A percentile compares a stretch with the other conserved stretches of the same genome.
These are phyloP conservation scores for Tiliacea aurago DNA, from an alignment of 2,888 invertebrate species.

Conservation along the genomic window DNA sequence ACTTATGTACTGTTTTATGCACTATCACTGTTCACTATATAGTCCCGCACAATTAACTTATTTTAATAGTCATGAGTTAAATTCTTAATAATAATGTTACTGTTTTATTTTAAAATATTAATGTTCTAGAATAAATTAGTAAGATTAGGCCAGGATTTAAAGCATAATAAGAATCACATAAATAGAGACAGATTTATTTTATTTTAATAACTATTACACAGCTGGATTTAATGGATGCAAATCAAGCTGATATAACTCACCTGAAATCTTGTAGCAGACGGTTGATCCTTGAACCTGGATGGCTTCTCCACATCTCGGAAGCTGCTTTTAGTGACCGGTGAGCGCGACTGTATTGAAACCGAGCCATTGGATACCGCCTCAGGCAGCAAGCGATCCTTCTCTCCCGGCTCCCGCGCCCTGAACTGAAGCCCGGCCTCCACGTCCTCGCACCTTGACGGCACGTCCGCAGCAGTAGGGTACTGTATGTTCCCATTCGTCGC, in stretches of 20 bases:
- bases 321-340: conserved; percentile 90
- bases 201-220: not conserved
- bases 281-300: conserved; percentile 91
- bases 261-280: conserved; percentile 92
- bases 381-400: conserved; percentile 79
- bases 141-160: not conserved
- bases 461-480: conserved; percentile 83
- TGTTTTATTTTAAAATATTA: not conserved
- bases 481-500: conserved; percentile 88
- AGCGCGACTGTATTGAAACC: conserved; percentile 67
- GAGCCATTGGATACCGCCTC: conserved; percentile 73
- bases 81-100: not conserved
- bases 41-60: no score
- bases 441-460: conserved; percentile 78
- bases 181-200: not conserved
- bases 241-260: conserved; percentile 73
- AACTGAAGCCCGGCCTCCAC: conserved; percentile 84
- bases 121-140: not conserved
- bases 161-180: not conserved
- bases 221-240: not conserved
- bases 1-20: no score
- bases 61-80: not conserved
- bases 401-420: conserved; percentile 74
- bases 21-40: no score
- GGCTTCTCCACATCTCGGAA: conserved; percentile 92